Base-by-base conservation (phyloP, 2,797 vertebrate species). In the Heterohyrax brucei region DNA sequence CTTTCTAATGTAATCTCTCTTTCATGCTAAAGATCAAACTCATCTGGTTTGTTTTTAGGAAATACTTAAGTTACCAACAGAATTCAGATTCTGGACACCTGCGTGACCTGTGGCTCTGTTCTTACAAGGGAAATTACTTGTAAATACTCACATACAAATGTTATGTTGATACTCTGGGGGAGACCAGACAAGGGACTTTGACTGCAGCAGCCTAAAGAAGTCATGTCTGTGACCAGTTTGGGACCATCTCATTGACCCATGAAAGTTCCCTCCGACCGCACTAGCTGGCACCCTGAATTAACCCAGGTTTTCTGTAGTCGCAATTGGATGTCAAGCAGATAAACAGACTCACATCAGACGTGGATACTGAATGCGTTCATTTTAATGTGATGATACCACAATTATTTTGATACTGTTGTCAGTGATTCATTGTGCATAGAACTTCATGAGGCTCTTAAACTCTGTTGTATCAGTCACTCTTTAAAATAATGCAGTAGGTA, bases 271-370 rank as follows among this genome's bases (percentile, higher is more conserved):
- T 24, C 0, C 30, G 48, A 28, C 78, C 83, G n/a, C 3, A 50
- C 70, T 30, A 70, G 61, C 75, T 77, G 82, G 16, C 83, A 87
- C 81, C 87, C 90, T 89, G 87, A 96, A 61, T 92, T 90, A 97
- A 94, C 87, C 50, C 78, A 64, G 66, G 46, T 90, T 89, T 66
- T 85, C 33, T 79, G 68, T 72, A 21, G 78, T 86, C 77, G 5
- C 46, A 9, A 62, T 16, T 95, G 91, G 94, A 96, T 89, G 91
- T 97, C 93, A 96, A 94, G 94, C 78, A 81, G 66, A 94, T 82
- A 93, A 94, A 81, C n/a, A 94, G 19, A 46, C 79, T 56, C 48
- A 26, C 33, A 92, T 62, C n/a, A 62, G 73, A 19, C 82, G 70
- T 0, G 22, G 59, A 84, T 12, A 2, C 24, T 62, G 19, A 13